phyloP scores from a whole-genome alignment of 2,888 invertebrate genomes.

The Strigamia maritima region DNA sequence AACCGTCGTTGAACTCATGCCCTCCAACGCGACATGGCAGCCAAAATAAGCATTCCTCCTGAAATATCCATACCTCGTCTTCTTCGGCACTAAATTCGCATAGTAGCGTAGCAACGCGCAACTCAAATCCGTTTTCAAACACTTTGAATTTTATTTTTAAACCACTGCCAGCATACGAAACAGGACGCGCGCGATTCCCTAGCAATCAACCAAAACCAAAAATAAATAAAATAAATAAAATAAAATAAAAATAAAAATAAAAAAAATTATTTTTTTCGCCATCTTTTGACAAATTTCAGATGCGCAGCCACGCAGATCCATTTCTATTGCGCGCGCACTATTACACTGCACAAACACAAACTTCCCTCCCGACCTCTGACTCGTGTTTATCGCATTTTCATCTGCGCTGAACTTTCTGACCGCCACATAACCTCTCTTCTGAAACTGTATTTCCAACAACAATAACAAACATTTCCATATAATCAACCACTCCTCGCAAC shows the following conservation, averaged over 20 bases:
- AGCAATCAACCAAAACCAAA: neutral
- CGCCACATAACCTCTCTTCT: neutral
- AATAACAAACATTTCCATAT: neutral
- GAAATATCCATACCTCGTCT: slow-evolving; percentile 14
- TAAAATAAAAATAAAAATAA: too few relatives aligned
- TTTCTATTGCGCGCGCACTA: neutral
- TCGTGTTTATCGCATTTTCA: neutral
- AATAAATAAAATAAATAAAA: too few relatives aligned
- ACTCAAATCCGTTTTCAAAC: neutral
- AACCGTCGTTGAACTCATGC: slow-evolving; percentile 19
- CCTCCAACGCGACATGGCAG: slow-evolving; percentile 19
- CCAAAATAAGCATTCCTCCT: neutral
- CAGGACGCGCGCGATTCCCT: neutral
- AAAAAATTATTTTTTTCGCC: too few relatives aligned
- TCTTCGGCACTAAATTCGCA: neutral
- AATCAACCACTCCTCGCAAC: neutral
- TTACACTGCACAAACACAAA: neutral
- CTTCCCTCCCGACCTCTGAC: neutral
- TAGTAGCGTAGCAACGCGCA: neutral
- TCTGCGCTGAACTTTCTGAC: neutral
- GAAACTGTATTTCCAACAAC: neutral
- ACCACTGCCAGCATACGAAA: neutral
- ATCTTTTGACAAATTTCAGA: neutral
- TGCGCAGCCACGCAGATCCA: neutral
- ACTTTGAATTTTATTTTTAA: neutral